phyloP scores from a whole-genome alignment of 2,797 vertebrate genomes.

The Emys orbicularis region DNA sequence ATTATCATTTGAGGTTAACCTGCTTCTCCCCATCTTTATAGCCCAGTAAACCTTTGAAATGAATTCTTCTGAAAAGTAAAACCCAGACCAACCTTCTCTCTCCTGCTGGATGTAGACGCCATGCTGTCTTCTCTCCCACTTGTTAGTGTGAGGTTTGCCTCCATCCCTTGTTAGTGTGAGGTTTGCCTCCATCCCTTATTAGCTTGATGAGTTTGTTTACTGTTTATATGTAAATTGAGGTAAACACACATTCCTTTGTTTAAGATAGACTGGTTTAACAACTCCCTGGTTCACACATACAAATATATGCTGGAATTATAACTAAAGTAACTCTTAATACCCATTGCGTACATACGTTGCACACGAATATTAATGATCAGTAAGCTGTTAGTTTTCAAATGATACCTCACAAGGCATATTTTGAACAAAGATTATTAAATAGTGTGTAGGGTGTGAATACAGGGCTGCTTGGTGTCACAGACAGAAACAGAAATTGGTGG shows the following conservation, averaged over 20 bases:
- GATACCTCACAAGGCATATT: neutral
- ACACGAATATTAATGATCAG: neutral
- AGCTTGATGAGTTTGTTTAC: too few species aligned
- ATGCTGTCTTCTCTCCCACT: neutral
- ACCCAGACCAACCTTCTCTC: neutral
- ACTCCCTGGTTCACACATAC: neutral
- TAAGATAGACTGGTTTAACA: too few species aligned
- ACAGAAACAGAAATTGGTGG: neutral
- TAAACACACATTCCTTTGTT: too few species aligned
- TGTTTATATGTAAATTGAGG: too few species aligned
- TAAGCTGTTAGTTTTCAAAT: neutral
- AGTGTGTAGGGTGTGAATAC: neutral
- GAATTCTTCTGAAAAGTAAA: neutral
- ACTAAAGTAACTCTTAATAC: neutral
- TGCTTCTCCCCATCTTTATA: neutral
- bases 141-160: neutral
- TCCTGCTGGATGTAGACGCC: neutral
- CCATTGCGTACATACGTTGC: neutral
- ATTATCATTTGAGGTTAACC: neutral
- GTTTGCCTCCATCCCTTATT: too few species aligned
- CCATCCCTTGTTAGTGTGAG: neutral
- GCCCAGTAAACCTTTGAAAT: neutral
- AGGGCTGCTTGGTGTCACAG: neutral
- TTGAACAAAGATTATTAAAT: neutral
- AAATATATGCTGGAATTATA: too few species aligned